These are phyloP conservation scores for Coleophora flavipennella DNA, from an alignment of 2,888 invertebrate genomes.

Conservation along the genomic window DNA sequence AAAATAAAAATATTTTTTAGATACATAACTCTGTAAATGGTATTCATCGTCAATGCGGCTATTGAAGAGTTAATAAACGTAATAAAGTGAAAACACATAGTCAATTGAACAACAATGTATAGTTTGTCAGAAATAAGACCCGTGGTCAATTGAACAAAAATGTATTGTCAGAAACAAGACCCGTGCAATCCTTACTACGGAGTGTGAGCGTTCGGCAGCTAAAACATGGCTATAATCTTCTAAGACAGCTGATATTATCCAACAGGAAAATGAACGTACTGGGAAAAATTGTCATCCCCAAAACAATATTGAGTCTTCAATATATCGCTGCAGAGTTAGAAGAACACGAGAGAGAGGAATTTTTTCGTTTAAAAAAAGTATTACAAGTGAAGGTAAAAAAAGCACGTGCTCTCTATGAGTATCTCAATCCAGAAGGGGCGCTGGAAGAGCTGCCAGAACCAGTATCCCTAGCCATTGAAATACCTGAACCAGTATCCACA, in stretches of 20 bases:
- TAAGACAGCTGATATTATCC: constrained; percentile 10
- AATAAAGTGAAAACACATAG: too few relatives aligned
- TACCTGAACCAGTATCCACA: neutral
- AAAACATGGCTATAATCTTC: neutral
- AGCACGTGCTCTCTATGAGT: neutral
- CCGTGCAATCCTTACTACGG: constrained; percentile 30
- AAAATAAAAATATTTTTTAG: too few relatives aligned
- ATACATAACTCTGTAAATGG: constrained; percentile 2
- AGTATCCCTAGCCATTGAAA: neutral
- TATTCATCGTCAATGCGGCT: constrained; percentile 27
- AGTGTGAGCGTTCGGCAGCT: constrained; percentile 21
- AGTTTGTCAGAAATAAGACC: constrained; percentile 1
- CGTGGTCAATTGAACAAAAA: constrained; percentile 11
- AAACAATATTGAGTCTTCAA: constrained; percentile 1
- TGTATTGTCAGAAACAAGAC: neutral
- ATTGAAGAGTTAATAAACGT: neutral
- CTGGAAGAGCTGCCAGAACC: neutral
- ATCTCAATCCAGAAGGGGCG: neutral
- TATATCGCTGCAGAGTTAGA: constrained; percentile 10
- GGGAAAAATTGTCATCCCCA: constrained; percentile 8
- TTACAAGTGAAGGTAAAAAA: neutral
- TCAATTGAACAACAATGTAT: too few relatives aligned
- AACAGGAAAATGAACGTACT: constrained; percentile 12
- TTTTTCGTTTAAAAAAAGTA: constrained; percentile 12
- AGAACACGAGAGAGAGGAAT: constrained; percentile 14